Percentiles rank a stretch among this genome's conserved stretches.
Evolutionary conservation across 2,797 vertebrate genomes (phyloP).

Genomic region (Enteromius trimaculatus): DNA sequence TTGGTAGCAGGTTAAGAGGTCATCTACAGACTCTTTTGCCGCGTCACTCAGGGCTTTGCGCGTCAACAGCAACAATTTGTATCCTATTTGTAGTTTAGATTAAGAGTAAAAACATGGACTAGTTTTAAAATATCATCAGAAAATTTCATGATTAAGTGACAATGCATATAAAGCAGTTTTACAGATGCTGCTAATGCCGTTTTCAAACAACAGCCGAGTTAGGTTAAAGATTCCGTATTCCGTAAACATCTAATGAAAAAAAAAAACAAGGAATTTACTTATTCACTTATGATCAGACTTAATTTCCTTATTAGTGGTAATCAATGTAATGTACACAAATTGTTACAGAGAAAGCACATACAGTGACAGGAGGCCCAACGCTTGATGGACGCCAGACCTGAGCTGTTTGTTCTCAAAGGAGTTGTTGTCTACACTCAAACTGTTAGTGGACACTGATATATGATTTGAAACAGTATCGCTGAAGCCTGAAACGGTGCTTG

Average conservation of each 20-base stretch:
- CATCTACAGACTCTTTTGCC: constrained; percentile 1
- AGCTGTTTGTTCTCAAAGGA: not conserved
- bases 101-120: not conserved
- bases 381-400: not conserved
- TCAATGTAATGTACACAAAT: not conserved
- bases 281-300: not conserved
- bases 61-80: not conserved
- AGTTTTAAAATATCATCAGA: not conserved
- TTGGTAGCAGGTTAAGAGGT: constrained; percentile 3
- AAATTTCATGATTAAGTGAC: not conserved
- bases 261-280: not conserved
- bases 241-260: not conserved
- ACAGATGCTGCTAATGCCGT: not conserved
- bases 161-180: not conserved
- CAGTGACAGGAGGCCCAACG: not conserved
- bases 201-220: not conserved
- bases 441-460: not conserved
- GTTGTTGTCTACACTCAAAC: constrained; percentile 8
- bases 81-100: not conserved
- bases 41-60: constrained; percentile 13
- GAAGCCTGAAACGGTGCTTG: not conserved
- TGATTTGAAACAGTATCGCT: not conserved
- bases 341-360: not conserved
- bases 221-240: not conserved
- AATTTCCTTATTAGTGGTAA: not conserved